Percentiles rank a stretch among this genome's conserved stretches.
Conservation (phyloP, 2,797 vertebrate genomes). For the Labroides dimidiatus region DNA sequence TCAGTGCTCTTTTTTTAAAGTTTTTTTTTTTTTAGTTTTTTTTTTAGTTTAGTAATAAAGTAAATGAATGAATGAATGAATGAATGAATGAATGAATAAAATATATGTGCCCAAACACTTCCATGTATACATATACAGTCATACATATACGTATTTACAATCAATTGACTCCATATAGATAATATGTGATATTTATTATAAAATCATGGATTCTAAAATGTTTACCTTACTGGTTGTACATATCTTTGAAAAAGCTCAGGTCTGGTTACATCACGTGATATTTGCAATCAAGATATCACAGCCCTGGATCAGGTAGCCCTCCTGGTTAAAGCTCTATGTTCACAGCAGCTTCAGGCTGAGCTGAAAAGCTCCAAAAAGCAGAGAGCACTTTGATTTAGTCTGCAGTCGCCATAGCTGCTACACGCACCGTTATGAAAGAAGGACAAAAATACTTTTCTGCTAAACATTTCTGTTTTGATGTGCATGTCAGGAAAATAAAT, state of each 20-base stretch:
- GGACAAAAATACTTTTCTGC: background rate
- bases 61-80: too few relatives aligned
- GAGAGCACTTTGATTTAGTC: background rate
- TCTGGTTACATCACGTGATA: background rate
- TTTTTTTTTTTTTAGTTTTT: too few relatives aligned
- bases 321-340: background rate
- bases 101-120: too few relatives aligned
- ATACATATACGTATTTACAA: too few relatives aligned
- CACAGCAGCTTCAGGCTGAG: background rate
- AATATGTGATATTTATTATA: background rate
- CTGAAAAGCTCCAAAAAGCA: background rate
- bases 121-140: too few relatives aligned
- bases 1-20: too few relatives aligned
- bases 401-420: background rate
- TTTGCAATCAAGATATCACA: background rate
- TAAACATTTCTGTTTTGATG: conserved; percentile 26
- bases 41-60: too few relatives aligned
- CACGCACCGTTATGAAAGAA: background rate
- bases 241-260: background rate
- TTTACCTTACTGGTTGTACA: background rate
- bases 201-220: background rate
- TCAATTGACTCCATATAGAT: too few relatives aligned
- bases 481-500: conserved; percentile 12
- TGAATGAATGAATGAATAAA: too few relatives aligned
- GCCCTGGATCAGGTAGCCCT: background rate